phyloP scores from a whole-genome alignment of 2,888 invertebrate species.

The Coenonympha arcania region DNA sequence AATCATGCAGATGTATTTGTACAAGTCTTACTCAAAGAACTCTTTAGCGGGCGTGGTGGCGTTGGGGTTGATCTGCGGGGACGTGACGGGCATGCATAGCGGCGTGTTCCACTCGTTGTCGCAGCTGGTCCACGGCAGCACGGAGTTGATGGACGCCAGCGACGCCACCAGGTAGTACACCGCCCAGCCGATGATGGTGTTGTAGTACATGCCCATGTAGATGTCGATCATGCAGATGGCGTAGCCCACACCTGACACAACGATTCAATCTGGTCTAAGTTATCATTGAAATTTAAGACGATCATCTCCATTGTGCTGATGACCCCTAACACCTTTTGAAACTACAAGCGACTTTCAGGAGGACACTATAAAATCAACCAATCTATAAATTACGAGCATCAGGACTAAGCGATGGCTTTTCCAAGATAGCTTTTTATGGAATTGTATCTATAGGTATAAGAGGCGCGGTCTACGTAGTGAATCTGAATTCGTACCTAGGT shows the following conservation, averaged over 20 bases:
- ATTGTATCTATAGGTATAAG: too few relatives aligned
- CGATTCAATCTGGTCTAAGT: neutral
- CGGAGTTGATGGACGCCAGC: constrained; percentile 83
- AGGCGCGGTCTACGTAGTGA: too few relatives aligned
- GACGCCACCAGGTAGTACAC: constrained; percentile 91
- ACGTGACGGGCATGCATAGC: constrained; percentile 79
- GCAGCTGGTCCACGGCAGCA: constrained; percentile 91
- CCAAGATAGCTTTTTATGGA: too few relatives aligned
- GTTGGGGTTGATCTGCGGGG: constrained; percentile 66
- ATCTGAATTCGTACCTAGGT: too few relatives aligned
- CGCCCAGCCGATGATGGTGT: constrained; percentile 97
- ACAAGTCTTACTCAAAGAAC: constrained; percentile 87
- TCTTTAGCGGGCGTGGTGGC: constrained; percentile 87
- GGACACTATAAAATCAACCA: too few relatives aligned
- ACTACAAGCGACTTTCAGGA: too few relatives aligned
- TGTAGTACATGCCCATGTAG: constrained; percentile 98
- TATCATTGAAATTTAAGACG: too few relatives aligned
- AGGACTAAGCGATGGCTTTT: too few relatives aligned
- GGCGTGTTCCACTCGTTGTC: constrained; percentile 90
- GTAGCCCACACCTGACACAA: constrained; percentile 87
- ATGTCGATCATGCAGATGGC: constrained; percentile 96
- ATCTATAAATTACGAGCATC: too few relatives aligned
- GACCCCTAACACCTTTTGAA: too few relatives aligned
- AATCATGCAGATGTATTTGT: too few relatives aligned
- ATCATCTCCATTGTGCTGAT: too few relatives aligned